Conservation (phyloP, 2,113 vertebrate genomes). For the Bucco capensis region DNA sequence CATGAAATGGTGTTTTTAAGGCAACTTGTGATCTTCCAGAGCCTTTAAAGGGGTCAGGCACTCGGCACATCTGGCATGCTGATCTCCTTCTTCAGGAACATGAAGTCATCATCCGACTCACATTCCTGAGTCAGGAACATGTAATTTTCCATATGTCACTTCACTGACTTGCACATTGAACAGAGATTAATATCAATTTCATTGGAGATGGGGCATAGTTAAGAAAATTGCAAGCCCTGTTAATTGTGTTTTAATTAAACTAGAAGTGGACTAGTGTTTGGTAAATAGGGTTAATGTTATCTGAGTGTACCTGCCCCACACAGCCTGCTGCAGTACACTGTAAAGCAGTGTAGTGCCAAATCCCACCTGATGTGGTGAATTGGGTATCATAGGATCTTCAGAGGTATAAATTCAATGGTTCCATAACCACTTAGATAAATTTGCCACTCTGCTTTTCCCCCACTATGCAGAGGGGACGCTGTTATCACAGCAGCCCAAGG, state of each 20-base stretch:
- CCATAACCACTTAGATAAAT: not conserved
- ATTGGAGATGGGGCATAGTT: not conserved
- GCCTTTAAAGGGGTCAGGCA: not conserved
- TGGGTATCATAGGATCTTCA: not conserved
- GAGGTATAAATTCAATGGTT: not conserved
- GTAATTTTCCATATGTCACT: slow-evolving; percentile 11
- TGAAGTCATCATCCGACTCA: slow-evolving; percentile 12
- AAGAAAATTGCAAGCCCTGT: not conserved
- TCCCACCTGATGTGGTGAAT: rapidly evolving
- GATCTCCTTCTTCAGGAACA: not conserved
- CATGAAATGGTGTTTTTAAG: slow-evolving; percentile 15
- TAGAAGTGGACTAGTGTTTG: not conserved
- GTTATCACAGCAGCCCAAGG: rapidly evolving
- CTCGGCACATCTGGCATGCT: not conserved
- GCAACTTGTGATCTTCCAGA: not conserved
- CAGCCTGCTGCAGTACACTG: rapidly evolving
- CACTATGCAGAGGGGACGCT: rapidly evolving
- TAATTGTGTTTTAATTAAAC: slow-evolving; percentile 8
- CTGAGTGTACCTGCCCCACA: not conserved
- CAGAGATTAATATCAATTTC: not conserved
- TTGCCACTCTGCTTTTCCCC: not conserved
- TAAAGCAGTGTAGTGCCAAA: not conserved
- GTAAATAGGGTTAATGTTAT: not conserved
- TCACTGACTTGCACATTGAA: not conserved
- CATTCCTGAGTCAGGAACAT: slow-evolving; percentile 1